Conservation (phyloP, 2,113 vertebrate genomes). For the Caracal caracal region DNA sequence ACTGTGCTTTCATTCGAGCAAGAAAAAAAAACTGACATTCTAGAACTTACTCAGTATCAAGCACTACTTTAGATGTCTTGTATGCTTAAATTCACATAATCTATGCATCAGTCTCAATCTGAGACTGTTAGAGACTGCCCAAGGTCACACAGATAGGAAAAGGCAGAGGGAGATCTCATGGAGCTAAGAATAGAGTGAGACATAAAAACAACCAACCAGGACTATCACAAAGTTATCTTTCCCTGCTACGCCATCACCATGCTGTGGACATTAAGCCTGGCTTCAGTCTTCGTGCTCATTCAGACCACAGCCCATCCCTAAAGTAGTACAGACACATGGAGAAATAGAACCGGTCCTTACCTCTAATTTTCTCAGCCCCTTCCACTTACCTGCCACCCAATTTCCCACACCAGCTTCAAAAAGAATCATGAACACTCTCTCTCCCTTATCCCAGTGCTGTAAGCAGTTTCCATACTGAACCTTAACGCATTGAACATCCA, state of each 20-base stretch:
- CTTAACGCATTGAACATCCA: background rate
- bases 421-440: background rate
- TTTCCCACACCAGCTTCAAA: background rate
- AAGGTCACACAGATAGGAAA: background rate
- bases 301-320: background rate
- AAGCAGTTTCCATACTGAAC: background rate
- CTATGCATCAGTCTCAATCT: background rate
- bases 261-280: background rate
- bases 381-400: background rate
- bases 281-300: background rate
- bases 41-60: background rate
- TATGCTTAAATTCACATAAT: background rate
- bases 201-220: background rate
- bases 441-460: accelerated
- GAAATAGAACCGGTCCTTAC: background rate
- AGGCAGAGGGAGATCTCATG: background rate
- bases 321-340: background rate
- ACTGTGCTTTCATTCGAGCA: background rate
- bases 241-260: background rate
- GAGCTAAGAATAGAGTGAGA: background rate
- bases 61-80: background rate
- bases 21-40: background rate
- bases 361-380: background rate
- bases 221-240: background rate
- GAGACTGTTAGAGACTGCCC: background rate